Evolutionary conservation across 2,888 invertebrate genomes (phyloP), one percentile per base, ranked within the genome.

Genomic region (Tetragonula carbonaria): DNA sequence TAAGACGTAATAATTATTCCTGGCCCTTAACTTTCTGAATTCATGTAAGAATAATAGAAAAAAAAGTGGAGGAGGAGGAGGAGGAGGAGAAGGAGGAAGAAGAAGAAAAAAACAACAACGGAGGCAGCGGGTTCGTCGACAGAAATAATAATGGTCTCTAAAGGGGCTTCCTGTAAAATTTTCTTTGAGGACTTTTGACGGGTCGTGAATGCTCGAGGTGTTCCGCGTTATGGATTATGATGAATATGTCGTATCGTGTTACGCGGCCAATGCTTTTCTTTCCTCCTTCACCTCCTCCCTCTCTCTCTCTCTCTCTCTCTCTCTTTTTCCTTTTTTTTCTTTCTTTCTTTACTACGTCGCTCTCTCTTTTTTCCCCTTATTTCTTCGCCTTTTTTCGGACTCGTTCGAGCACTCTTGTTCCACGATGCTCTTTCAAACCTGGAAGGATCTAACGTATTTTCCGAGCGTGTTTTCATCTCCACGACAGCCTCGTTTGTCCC

Each of bases 201-300:
- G 90, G 89, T 85, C 83, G 77, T 93, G 92, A 93, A 92, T 93
- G 88, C 90, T 88, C 84, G 86, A 90, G 89, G 91, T 90, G 92
- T 91, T 90, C 89, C 82, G 87, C 91, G 92, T 93, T 92, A 93
- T 92, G 92, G 91, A 91, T 92, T 92, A 92, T 93, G 92, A 93
- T 93, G 92, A 93, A 93, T 93, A 92, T 90, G 90, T 90, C 91
- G 92, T 93, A 91, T 93, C 92, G 90, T 85, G 91, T 93, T 93
- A 92, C 92, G 55, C 86, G 86, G 72, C 83, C 85, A 68, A 86
- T 86, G 82, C 76, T 88, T 85, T 78, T 80, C 89, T 86, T 79
- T 73, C 76, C 71, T 77, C 76, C 83, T 79, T 81, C 85, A 74
- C 21, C 62, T 71, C 18, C 28, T n/a, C 14, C 28, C 38, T 33